phyloP scores from a whole-genome alignment of 2,888 invertebrate species.

The Octodonta nipae region DNA sequence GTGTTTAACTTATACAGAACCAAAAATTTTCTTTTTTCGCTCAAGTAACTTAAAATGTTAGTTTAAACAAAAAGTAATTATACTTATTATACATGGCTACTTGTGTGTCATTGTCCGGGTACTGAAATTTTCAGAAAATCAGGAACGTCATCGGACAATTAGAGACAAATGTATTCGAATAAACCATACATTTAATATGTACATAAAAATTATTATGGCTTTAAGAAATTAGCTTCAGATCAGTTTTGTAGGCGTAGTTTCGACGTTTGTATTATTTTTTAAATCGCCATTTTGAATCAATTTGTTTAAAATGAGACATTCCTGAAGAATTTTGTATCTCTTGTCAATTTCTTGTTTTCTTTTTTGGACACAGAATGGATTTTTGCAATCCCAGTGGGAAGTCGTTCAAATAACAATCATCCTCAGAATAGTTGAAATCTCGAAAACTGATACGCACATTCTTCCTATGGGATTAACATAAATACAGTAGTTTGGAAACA shows the following conservation, averaged over 20 bases:
- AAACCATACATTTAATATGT: conserved; percentile 26
- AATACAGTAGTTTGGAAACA: no score
- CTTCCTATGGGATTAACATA: no score
- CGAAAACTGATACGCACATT: no score
- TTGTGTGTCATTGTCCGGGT: conserved; percentile 17
- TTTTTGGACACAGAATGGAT: no score
- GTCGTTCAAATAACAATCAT: no score
- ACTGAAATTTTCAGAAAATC: conserved; percentile 18
- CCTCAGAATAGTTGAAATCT: no score
- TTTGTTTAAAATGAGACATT: conserved; percentile 24
- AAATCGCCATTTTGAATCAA: no score
- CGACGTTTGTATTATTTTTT: conserved; percentile 18
- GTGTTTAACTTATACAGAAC: conserved; percentile 23
- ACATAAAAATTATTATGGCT: conserved; percentile 29
- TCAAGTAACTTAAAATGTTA: conserved; percentile 27
- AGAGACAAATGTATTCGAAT: conserved; percentile 18
- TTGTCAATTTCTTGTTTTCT: conserved; percentile 10
- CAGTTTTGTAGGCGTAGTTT: conserved; percentile 15
- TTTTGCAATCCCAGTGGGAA: no score
- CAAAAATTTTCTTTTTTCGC: conserved; percentile 29
- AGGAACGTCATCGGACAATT: conserved; percentile 23
- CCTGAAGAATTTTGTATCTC: conserved; percentile 20
- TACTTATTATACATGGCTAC: conserved; percentile 4
- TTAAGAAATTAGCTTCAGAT: conserved; percentile 28
- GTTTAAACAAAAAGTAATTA: neutral